Percentiles rank a stretch among this genome's conserved stretches.
Evolutionary conservation across 2,113 vertebrate species (phyloP).

Genomic region (Cebidichthys violaceus): DNA sequence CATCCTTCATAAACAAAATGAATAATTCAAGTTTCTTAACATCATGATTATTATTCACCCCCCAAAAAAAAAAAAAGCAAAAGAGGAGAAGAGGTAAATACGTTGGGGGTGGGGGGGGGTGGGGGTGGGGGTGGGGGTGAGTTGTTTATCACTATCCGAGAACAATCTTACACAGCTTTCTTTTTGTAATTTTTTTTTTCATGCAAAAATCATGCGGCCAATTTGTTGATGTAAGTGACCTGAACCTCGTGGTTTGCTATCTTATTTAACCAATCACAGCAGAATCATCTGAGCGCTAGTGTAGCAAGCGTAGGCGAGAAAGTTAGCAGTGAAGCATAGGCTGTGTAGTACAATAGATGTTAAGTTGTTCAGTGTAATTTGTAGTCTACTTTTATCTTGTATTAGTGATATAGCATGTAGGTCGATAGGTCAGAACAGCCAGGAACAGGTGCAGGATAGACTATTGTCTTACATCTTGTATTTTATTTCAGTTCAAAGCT

Average conservation of each 20-base stretch:
- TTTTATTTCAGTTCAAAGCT: constrained; percentile 56
- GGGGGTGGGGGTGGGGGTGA: constrained; percentile 53
- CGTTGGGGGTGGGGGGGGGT: constrained; percentile 43
- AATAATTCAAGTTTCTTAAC: constrained; percentile 52
- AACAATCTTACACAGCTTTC: constrained; percentile 98
- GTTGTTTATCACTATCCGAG: constrained; percentile 87
- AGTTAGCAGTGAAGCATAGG: constrained; percentile 67
- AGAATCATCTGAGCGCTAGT: constrained; percentile 74
- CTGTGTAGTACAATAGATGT: constrained; percentile 70
- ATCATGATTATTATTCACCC: constrained; percentile 44
- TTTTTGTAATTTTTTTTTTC: constrained; percentile 98
- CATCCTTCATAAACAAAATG: constrained; percentile 47
- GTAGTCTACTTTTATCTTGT: constrained; percentile 67
- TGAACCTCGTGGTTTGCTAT: constrained; percentile 96
- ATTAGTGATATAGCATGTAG: constrained; percentile 63
- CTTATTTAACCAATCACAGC: constrained; percentile 89
- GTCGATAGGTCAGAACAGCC: constrained; percentile 51
- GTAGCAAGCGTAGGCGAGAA: constrained; percentile 60
- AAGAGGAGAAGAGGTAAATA: constrained; percentile 50
- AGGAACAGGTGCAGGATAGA: constrained; percentile 61
- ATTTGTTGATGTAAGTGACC: constrained; percentile 99
- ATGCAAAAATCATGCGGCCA: constrained; percentile 99
- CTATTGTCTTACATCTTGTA: constrained; percentile 61
- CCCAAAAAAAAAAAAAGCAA: constrained; percentile 26
- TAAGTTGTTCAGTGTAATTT: constrained; percentile 75